Evolutionary conservation across 2,797 vertebrate species (phyloP).

Genomic region (Chromobotia macracanthus): DNA sequence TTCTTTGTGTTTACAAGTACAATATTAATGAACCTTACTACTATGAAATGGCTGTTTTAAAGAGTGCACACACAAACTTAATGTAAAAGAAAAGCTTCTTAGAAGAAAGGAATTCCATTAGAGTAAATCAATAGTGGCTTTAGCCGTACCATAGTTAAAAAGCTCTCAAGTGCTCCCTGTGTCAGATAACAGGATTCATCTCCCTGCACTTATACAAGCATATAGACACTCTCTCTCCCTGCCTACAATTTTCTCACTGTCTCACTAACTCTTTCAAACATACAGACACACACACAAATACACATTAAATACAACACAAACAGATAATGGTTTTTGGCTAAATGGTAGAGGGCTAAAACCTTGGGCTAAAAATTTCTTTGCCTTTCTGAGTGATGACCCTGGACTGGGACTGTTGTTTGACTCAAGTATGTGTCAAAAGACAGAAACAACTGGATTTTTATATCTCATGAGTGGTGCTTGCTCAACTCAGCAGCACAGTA

Average conservation of each 20-base stretch:
- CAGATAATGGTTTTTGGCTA: background rate
- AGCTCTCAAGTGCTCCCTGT: constrained; percentile 22
- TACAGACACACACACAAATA: constrained; percentile 16
- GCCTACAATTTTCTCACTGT: background rate
- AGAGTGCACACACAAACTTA: background rate
- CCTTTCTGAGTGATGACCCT: background rate
- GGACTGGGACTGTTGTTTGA: background rate
- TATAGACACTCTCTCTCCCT: background rate
- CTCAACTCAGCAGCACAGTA: background rate
- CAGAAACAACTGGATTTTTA: background rate
- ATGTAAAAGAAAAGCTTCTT: constrained; percentile 29
- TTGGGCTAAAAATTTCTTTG: background rate
- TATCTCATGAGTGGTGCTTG: background rate
- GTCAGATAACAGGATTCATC: constrained; percentile 34
- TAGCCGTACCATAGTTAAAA: constrained; percentile 34
- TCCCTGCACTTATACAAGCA: constrained; percentile 8
- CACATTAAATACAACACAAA: background rate
- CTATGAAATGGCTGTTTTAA: background rate
- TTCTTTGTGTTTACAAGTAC: constrained; percentile 10
- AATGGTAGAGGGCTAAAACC: no score
- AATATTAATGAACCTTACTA: constrained; percentile 18
- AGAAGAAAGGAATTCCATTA: constrained; percentile 42
- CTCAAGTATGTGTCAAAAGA: background rate
- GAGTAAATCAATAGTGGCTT: constrained; percentile 40
- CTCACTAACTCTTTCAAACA: background rate